Evolutionary conservation across 1,140 invertebrate genomes (phyloP).

Genomic region (Drosophila lacertosa): DNA sequence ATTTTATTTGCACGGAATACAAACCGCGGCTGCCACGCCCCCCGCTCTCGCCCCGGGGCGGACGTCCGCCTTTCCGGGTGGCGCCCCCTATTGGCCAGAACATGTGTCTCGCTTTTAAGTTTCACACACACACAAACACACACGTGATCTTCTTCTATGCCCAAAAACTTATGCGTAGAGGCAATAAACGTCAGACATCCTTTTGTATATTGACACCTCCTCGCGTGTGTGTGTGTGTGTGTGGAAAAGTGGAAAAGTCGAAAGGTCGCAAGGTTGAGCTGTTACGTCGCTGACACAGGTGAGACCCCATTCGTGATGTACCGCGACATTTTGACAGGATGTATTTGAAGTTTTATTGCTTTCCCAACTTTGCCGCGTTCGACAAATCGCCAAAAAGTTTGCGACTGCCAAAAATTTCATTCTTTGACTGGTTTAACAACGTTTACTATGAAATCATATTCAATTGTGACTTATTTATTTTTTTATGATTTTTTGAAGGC

Average conservation of each 20-base stretch:
- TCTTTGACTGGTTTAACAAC: too few relatives aligned
- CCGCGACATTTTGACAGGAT: conserved; percentile 55
- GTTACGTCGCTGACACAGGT: background rate
- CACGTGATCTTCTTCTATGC: conserved; percentile 20
- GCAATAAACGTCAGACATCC: conserved; percentile 77
- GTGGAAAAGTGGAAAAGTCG: conserved; percentile 12
- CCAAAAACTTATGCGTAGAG: conserved; percentile 57
- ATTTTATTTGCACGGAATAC: conserved; percentile 78
- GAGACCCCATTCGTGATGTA: conserved; percentile 1
- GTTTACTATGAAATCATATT: too few relatives aligned
- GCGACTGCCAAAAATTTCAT: too few relatives aligned
- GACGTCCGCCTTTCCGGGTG: conserved; percentile 5
- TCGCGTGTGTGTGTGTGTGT: too few relatives aligned
- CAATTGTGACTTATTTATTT: too few relatives aligned
- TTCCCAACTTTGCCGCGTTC: conserved; percentile 24
- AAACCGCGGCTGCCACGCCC: conserved; percentile 49
- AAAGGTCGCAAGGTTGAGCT: conserved; percentile 2
- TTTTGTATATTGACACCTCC: conserved; percentile 78
- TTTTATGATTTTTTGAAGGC: too few relatives aligned
- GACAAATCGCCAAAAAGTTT: conserved; percentile 62
- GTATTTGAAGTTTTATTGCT: conserved; percentile 50
- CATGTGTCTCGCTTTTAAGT: conserved; percentile 42
- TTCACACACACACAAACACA: conserved; percentile 39
- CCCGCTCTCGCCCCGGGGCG: background rate
- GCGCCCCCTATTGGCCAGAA: conserved; percentile 13